Percentiles rank a stretch among this genome's conserved stretches.
Evolutionary conservation across 2,888 invertebrate species (phyloP).

Genomic region (Panzeria rudis): DNA sequence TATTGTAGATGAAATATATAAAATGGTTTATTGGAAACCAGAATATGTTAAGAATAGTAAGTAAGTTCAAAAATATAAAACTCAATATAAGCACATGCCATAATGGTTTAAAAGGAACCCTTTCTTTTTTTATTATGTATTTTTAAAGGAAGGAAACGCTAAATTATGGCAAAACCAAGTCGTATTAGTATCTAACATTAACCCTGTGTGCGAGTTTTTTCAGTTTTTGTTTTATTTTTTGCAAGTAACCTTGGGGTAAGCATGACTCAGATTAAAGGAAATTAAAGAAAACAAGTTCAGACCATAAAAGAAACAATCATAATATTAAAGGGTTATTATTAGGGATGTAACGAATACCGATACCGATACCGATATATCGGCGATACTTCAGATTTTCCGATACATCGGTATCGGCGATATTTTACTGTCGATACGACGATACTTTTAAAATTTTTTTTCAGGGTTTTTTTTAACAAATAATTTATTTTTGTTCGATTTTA

Average conservation of each 20-base stretch:
- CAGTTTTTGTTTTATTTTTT: background rate
- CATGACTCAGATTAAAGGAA: slow-evolving; percentile 38
- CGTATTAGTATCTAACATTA: slow-evolving; percentile 50
- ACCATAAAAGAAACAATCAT: background rate
- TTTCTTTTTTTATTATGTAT: background rate
- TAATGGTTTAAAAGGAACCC: slow-evolving; percentile 15
- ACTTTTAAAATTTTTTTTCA: too few species aligned
- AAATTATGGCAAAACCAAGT: slow-evolving; percentile 68
- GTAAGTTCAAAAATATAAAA: background rate
- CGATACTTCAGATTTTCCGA: too few species aligned
- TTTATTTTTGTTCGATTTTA: too few species aligned
- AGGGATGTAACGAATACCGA: too few species aligned
- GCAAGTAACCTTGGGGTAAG: slow-evolving; percentile 20
- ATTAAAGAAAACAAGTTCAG: background rate
- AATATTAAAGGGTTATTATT: background rate
- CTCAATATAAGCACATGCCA: slow-evolving; percentile 20
- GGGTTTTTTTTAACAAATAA: too few species aligned
- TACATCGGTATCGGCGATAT: too few species aligned
- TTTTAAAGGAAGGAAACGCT: slow-evolving; percentile 55
- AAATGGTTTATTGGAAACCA: slow-evolving; percentile 47
- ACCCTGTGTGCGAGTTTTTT: background rate
- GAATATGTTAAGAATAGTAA: background rate
- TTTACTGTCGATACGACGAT: too few species aligned
- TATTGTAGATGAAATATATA: slow-evolving; percentile 53
- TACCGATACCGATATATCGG: too few species aligned